Evolutionary conservation across 2,113 vertebrate species (phyloP), one percentile per base, ranked within the genome.

Genomic region (Salvelinus namaycush): DNA sequence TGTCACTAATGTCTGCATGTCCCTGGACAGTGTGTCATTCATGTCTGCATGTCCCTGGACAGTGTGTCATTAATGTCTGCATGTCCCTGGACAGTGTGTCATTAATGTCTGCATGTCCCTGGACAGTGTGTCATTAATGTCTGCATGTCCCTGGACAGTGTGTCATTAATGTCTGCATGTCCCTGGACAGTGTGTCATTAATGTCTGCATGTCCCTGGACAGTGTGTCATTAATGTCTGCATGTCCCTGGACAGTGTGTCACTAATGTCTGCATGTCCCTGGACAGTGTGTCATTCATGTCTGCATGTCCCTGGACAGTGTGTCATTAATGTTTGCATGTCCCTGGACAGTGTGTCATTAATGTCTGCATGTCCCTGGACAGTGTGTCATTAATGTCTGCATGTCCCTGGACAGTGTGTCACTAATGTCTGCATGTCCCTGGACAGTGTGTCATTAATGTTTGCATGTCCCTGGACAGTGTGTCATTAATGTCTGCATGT

Each of bases 401-500:
- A n/a, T n/a, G n/a, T n/a, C n/a, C n/a, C n/a, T 51, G 76, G 76
- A 82, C 76, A 83, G 72, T 39, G 22, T 60, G 81, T 87, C 88
- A 76, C 70, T 85, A 87, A 88, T 88, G 72, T 83, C 76, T 78
- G 31, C 65, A 78, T 77, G 81, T 89, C 88, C 79, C 78, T 72
- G 79, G 34, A 7, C 34, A 39, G 34, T 39, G 7, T 39, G 7
- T 39, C 7, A 39, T 8, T 34, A 34, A 34, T 34, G 1, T 31
- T 4, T 31, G 29, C 29, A 5, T 0, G 5, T 34, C 48, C 49
- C 4, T 51, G 76, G 76, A 82, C 76, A 83, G 72, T 39, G 22
- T 60, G 81, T 87, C 88, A 76, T 76, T 85, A 87, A 88, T 88
- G 72, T 83, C 76, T 78, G 31, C 65, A 78, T 77, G 81, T 89